A percentile compares a stretch with the other conserved stretches of the same genome.
Conservation (phyloP, 2,113 vertebrate genomes). For the Chaenocephalus aceratus region DNA sequence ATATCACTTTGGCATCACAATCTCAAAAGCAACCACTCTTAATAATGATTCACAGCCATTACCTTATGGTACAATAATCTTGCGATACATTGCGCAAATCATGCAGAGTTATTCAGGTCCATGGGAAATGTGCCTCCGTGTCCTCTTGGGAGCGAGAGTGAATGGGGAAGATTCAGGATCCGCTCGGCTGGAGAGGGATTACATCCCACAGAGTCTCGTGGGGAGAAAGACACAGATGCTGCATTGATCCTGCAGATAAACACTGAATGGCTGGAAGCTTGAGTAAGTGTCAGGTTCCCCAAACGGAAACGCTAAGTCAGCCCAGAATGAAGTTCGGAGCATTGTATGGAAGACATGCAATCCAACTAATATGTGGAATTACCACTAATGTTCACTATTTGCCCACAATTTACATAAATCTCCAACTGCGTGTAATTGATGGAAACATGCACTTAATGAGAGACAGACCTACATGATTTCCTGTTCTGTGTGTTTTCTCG, state of each 20-base stretch:
- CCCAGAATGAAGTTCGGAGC: slow-evolving; percentile 47
- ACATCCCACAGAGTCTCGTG: slow-evolving; percentile 68
- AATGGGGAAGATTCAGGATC: slow-evolving; percentile 77
- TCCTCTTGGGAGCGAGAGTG: slow-evolving; percentile 63
- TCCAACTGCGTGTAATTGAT: slow-evolving; percentile 9
- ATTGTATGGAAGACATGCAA: slow-evolving; percentile 30
- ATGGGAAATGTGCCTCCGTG: slow-evolving; percentile 65
- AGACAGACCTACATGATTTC: slow-evolving; percentile 12
- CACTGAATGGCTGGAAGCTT: slow-evolving; percentile 66
- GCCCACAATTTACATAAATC: slow-evolving; percentile 32
- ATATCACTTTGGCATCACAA: slow-evolving; percentile 3
- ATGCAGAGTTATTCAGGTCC: slow-evolving; percentile 58
- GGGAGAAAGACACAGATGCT: slow-evolving; percentile 75
- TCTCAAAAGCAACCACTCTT: slow-evolving; percentile 7
- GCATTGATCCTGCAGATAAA: slow-evolving; percentile 80
- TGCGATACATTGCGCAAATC: slow-evolving; percentile 32
- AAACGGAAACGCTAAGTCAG: slow-evolving; percentile 66
- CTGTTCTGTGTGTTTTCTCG: neutral
- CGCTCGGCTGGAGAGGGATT: slow-evolving; percentile 71
- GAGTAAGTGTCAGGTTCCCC: slow-evolving; percentile 68
- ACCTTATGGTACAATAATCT: slow-evolving; percentile 16
- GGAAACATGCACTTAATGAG: slow-evolving; percentile 28
- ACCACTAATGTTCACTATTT: slow-evolving; percentile 40
- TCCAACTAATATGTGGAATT: slow-evolving; percentile 23
- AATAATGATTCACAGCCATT: slow-evolving; percentile 23